A percentile compares a stretch with the other conserved stretches of the same genome.
phyloP scores from a whole-genome alignment of 2,888 invertebrate species.

The Andrena fulva region DNA sequence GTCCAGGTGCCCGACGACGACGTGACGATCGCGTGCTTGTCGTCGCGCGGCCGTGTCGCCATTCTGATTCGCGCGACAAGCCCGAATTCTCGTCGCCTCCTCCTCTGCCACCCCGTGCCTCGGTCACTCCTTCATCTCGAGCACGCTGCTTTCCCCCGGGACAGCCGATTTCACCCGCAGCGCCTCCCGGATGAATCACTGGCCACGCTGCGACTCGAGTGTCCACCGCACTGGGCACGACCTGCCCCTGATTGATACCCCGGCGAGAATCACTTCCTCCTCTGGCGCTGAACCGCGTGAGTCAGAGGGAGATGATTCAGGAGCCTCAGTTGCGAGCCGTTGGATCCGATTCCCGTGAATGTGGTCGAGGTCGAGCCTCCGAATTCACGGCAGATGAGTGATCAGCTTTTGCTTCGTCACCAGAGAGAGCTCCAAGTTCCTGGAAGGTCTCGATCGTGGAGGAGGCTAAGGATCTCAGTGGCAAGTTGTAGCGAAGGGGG shows the following conservation, averaged over 20 bases:
- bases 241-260: not conserved
- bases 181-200: not conserved
- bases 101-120: not conserved
- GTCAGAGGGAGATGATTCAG: slow-evolving; percentile 32
- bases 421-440: not conserved
- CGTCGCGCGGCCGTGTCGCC: slow-evolving; percentile 50
- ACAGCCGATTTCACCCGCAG: not conserved
- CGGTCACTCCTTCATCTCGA: slow-evolving; percentile 8
- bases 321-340: slow-evolving; percentile 28
- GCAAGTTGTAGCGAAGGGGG: not conserved
- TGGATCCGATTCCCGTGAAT: slow-evolving; percentile 19
- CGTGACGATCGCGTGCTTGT: slow-evolving; percentile 42
- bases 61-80: slow-evolving; percentile 57
- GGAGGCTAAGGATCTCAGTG: not conserved
- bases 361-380: not conserved
- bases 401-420: too few relatives aligned
- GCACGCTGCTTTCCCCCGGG: not conserved
- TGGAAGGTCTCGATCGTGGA: not conserved
- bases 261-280: slow-evolving; percentile 32
- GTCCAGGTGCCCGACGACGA: slow-evolving; percentile 49
- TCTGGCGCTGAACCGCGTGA: slow-evolving; percentile 4
- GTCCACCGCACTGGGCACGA: not conserved
- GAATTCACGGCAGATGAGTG: too few relatives aligned
- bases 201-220: not conserved
- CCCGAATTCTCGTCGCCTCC: not conserved